Evolutionary conservation across 2,888 invertebrate species (phyloP), one percentile per base, ranked within the genome.

Genomic region (Omphaloscelis lunosa): DNA sequence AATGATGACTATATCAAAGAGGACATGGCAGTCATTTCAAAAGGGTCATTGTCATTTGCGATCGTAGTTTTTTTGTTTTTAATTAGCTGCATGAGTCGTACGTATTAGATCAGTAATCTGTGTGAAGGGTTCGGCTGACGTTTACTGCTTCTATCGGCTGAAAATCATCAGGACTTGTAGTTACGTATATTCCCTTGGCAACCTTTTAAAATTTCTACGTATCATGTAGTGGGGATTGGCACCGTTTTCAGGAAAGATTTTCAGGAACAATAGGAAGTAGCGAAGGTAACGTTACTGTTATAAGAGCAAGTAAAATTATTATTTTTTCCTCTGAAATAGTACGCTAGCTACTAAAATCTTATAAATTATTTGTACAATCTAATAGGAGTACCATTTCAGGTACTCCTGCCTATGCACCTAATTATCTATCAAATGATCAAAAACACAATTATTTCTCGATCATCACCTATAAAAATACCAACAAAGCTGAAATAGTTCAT

Each of bases 231-330:
- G 6, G 23, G 51, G 23, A 20, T 66, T 86, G 79, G 70, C 66
- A 75, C 51, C 29, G n/a, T 63, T 53, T 59, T 48, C 77, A 71
- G 69, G 69, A 83, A 82, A 72, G 11, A 56, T 29, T 34, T 51
- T 48, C 17, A 73, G 41, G 17, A 15, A 70, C 12, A 80, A 23
- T 1, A 66, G 27, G 71, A 72, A 82, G 51, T 65, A 72, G 45
- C 0, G 59, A 65, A 75, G 61, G 80, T 80, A 53, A 69, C 17
- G 9, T 45, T 34, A 51, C 78, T 63, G 12, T 39, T n/a, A 15
- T 51, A 68, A 68, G 84, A 63, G n/a, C 56, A 48, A 23, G 29
- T 56, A 3, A 61, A 53, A 51, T 3, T 84, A 79, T 51, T 65
- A n/a, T 71, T 8, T 67, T 20, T 53, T 34, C 3, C 3, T 39